Base-by-base conservation (phyloP, 2,797 vertebrate species). In the Pangasius krempfi region DNA sequence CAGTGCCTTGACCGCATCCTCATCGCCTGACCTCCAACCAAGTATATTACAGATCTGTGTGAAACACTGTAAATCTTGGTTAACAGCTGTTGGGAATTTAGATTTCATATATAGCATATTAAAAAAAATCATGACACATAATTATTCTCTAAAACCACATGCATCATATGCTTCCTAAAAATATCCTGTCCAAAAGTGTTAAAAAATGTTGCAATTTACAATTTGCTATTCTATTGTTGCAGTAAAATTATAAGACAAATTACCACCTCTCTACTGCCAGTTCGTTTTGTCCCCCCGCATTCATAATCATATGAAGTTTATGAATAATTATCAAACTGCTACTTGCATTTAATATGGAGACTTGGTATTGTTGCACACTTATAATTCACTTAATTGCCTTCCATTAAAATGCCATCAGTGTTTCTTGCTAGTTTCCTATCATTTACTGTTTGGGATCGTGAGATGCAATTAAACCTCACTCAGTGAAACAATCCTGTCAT, bases 331-430 rank as follows among this genome's bases (percentile, higher is more conserved):
- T 52, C 37, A 70, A 60, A 30, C 16, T 30, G 60, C 33, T 76
- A 62, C n/a, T 86, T 83, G 8, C 16, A 37, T 37, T 76, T 52
- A 86, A 76, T 37, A 66, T 27, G 62, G 25, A 84, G 60, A 50
- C 33, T 56, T 56, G 20, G 22, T 80, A 56, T 75, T 78, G 87
- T 50, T 78, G 27, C 12, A 50, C 30, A 52, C 50, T 87, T 79
- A 52, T 5, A 56, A 50, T 54, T 54, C 27, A 44, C 72, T 72
- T 79, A 86, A 88, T 88, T 88, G 62, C 85, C 56, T 83, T 84
- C 87, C 84, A 88, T 88, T 90, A 86, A 90, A 88, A 90, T 88
- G 75, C 84, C 87, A 85, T 90, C 76, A 88, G 60, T 50, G 82
- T 81, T 89, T 85, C 68, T 80, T 37, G 44, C 20, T 73, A 27